Conservation (phyloP, 1,140 invertebrate genomes). For the Bombus breviceps region DNA sequence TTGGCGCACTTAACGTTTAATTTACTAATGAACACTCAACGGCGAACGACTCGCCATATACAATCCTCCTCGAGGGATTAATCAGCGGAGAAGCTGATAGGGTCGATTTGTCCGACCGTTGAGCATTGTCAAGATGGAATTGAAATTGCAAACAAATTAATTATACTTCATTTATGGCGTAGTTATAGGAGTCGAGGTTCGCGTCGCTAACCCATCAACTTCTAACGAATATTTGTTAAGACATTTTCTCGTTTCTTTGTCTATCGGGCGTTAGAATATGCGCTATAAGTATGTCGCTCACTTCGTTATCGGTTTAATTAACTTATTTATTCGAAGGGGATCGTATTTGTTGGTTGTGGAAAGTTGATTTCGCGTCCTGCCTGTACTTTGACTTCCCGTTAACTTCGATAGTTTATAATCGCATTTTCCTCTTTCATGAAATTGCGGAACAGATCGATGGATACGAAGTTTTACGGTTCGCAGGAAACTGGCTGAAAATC, state of each 20-base stretch:
- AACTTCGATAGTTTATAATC: background rate
- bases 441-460: background rate
- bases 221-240: too few species aligned
- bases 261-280: too few species aligned
- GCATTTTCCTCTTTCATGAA: background rate
- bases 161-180: background rate
- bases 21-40: slow-evolving; percentile 64
- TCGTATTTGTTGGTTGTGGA: too few species aligned
- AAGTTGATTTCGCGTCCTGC: too few species aligned
- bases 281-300: accelerated
- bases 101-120: background rate
- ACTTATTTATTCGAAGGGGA: too few species aligned
- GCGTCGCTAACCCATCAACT: too few species aligned
- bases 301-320: too few species aligned
- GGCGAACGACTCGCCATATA: slow-evolving; percentile 9
- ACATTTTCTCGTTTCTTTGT: too few species aligned
- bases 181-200: too few species aligned
- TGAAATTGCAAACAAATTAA: slow-evolving; percentile 24
- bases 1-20: slow-evolving; percentile 57
- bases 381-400: background rate
- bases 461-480: background rate
- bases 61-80: slow-evolving; percentile 21
- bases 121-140: background rate
- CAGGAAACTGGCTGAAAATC: background rate
- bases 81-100: slow-evolving; percentile 17